Evolutionary conservation across 2,797 vertebrate genomes (phyloP).

Genomic region (Phrynocephalus guinanensis): DNA sequence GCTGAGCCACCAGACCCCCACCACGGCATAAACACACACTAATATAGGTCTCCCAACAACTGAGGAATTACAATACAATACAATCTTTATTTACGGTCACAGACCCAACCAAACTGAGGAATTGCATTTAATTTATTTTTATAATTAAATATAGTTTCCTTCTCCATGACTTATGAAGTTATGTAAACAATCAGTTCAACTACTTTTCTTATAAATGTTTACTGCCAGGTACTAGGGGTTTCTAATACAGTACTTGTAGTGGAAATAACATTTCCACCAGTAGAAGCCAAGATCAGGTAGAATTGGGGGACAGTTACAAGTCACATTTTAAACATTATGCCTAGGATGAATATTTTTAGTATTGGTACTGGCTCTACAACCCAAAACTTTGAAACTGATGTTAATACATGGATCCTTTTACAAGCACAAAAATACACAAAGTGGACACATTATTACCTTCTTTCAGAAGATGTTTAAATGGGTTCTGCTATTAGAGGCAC

Average conservation of each 20-base stretch:
- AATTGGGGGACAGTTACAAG: neutral
- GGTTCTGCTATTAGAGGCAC: constrained; percentile 13
- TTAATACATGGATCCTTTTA: constrained; percentile 10
- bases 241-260: neutral
- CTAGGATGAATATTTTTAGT: neutral
- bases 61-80: neutral
- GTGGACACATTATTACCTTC: neutral
- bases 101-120: neutral
- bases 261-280: neutral
- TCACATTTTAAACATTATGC: neutral
- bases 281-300: neutral
- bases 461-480: neutral
- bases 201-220: neutral
- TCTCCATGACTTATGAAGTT: neutral
- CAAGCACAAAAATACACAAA: constrained; percentile 6
- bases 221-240: no score
- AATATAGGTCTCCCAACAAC: neutral
- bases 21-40: neutral
- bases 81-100: no score
- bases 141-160: neutral
- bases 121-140: neutral
- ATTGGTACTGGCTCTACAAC: neutral
- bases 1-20: no score
- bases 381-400: constrained; percentile 21
- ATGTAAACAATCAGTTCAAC: neutral